These are phyloP conservation scores for Aphaenogaster rudis DNA, from an alignment of 1,140 invertebrate species.

Conservation along the genomic window DNA sequence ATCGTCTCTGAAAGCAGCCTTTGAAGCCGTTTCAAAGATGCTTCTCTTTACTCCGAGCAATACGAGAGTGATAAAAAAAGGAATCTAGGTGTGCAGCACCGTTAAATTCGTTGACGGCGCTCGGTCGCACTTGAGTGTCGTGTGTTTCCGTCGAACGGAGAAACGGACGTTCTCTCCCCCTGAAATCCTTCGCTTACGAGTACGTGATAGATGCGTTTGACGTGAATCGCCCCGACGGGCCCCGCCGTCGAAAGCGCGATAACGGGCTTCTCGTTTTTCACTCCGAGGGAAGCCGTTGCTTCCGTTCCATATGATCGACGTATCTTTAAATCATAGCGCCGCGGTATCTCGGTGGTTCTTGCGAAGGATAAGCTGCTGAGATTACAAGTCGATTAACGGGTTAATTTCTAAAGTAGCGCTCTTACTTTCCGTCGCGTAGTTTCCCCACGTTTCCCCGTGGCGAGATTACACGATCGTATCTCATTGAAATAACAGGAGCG, in stretches of 20 bases:
- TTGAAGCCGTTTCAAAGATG: conserved; percentile 51
- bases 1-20: conserved; percentile 47
- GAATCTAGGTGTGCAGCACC: conserved; percentile 35
- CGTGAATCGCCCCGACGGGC: conserved; percentile 42
- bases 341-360: conserved; percentile 17
- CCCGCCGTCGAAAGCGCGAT: conserved; percentile 68
- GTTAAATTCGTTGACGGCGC: conserved; percentile 56
- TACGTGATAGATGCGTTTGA: conserved; percentile 73
- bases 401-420: conserved; percentile 26
- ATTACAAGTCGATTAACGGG: conserved; percentile 26
- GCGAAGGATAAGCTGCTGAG: not conserved
- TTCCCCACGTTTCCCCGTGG: no score
- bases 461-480: conserved; percentile 10
- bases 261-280: conserved; percentile 69
- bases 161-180: conserved; percentile 35
- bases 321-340: conserved; percentile 44
- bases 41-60: conserved; percentile 28
- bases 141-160: conserved; percentile 59
- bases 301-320: conserved; percentile 35
- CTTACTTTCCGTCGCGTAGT: not conserved
- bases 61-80: conserved; percentile 43
- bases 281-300: conserved; percentile 29
- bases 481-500: not conserved
- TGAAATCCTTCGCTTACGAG: conserved; percentile 70
- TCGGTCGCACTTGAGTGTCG: conserved; percentile 34